phyloP scores from a whole-genome alignment of 2,888 invertebrate species.

The Trichacis sp. region DNA sequence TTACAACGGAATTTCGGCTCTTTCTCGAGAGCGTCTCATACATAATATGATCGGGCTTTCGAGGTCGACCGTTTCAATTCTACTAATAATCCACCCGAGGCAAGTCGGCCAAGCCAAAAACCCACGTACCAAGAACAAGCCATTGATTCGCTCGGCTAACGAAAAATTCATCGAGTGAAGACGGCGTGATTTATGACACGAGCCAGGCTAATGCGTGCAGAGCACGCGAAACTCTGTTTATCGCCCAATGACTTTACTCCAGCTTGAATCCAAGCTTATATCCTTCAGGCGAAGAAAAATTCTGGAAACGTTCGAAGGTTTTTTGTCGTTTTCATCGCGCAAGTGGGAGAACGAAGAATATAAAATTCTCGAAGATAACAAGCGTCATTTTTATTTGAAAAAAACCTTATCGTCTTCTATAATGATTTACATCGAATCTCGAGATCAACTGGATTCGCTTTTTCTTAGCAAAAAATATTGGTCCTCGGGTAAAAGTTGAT shows the following conservation, averaged over 20 bases:
- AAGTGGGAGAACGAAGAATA: too few relatives aligned
- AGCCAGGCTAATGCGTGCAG: background rate
- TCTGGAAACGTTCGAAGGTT: background rate
- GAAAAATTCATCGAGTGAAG: constrained; percentile 7
- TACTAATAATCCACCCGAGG: background rate
- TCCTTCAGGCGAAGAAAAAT: background rate
- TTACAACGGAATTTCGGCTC: background rate
- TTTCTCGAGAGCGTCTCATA: background rate
- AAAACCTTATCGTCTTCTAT: too few relatives aligned
- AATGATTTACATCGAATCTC: too few relatives aligned
- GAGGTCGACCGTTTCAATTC: constrained; percentile 4
- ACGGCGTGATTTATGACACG: background rate
- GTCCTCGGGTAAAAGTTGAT: too few relatives aligned
- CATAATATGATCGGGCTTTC: background rate
- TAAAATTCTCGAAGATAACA: too few relatives aligned
- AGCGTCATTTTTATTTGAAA: too few relatives aligned
- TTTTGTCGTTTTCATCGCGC: background rate
- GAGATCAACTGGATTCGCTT: too few relatives aligned
- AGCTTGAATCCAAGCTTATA: too few relatives aligned
- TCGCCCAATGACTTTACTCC: background rate
- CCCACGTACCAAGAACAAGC: constrained; percentile 6
- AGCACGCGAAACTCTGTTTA: background rate
- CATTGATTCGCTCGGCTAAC: constrained; percentile 8
- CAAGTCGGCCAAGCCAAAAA: background rate
- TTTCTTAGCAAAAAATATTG: too few relatives aligned